These are phyloP conservation scores for Edolisoma coerulescens DNA, from an alignment of 2,113 vertebrate genomes.

Conservation along the genomic window DNA sequence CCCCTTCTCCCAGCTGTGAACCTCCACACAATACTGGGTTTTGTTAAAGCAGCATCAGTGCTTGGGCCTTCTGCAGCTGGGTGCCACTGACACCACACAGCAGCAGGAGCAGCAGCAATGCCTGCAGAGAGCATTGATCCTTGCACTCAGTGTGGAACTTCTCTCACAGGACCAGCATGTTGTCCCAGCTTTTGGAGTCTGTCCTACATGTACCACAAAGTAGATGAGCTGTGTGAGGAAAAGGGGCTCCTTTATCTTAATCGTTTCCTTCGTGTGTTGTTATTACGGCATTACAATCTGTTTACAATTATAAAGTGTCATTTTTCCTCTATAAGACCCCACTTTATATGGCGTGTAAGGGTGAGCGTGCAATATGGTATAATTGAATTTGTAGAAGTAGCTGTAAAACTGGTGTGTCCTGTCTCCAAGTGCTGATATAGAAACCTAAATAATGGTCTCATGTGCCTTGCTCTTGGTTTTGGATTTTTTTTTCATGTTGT, in stretches of 20 bases:
- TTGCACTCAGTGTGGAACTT: fast-evolving
- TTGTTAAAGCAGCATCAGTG: background rate
- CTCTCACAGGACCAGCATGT: background rate
- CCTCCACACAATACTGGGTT: background rate
- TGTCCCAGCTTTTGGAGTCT: background rate
- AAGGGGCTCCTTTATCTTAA: background rate
- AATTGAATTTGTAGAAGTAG: background rate
- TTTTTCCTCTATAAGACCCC: background rate
- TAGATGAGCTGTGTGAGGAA: background rate
- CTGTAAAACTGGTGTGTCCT: background rate
- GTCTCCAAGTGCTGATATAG: background rate
- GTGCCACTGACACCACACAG: fast-evolving
- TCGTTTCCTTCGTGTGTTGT: background rate
- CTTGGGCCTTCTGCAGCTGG: background rate
- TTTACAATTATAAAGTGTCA: background rate
- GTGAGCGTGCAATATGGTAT: background rate
- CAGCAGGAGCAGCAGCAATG: background rate
- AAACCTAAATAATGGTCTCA: background rate
- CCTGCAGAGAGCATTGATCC: background rate
- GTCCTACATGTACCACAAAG: background rate
- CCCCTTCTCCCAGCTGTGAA: background rate
- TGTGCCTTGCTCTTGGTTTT: background rate
- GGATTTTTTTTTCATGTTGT: background rate
- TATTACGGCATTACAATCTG: background rate
- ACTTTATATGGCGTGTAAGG: background rate